Base-by-base conservation (phyloP, 2,797 vertebrate species). In the Triplophysa bombifrons region DNA sequence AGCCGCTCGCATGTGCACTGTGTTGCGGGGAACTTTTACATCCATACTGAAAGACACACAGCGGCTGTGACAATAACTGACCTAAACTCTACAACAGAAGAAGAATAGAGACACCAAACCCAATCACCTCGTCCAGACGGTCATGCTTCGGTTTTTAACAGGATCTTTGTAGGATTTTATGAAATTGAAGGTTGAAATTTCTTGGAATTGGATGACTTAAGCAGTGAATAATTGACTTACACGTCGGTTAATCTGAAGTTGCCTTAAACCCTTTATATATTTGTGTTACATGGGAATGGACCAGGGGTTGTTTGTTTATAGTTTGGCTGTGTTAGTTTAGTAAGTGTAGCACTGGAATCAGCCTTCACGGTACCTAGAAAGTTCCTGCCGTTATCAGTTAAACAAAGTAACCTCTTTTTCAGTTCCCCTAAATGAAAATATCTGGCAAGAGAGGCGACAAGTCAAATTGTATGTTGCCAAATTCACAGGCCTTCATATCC, bases 191-290 rank as follows among this genome's bases (percentile, higher is more conserved):
- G 34, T 56, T 38, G 34, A 38, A 38, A 34, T 78, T 85, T 27
- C 56, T 61, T 61, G 50, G n/a, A 68, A 68, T n/a, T n/a, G 55
- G 64, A 50, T 53, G 58, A 75, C 65, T 70, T 68, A 13, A 56
- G 73, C 25, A 68, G 69, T 48, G 64, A 83, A 81, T 89, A 86
- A 87, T 83, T 86, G 74, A 84, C 66, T 55, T 74, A 48, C 83
- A 82, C 58, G 66, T 82, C 70, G 84, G 71, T 82, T 82, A 91
- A 86, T 92, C 91, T 89, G 84, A 89, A 90, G 94, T 96, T 98
- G 97, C 97, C 98, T 99, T 98, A 98, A 98, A 95, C 95, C 94
- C 94, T 96, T 93, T 93, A 92, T 93, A 92, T 88, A 53, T 83
- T 72, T 3, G 12, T 61, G 34, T 67, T 74, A 48, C 11, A 17